Base-by-base conservation (phyloP, 2,113 vertebrate genomes). In the Catagonus wagneri region DNA sequence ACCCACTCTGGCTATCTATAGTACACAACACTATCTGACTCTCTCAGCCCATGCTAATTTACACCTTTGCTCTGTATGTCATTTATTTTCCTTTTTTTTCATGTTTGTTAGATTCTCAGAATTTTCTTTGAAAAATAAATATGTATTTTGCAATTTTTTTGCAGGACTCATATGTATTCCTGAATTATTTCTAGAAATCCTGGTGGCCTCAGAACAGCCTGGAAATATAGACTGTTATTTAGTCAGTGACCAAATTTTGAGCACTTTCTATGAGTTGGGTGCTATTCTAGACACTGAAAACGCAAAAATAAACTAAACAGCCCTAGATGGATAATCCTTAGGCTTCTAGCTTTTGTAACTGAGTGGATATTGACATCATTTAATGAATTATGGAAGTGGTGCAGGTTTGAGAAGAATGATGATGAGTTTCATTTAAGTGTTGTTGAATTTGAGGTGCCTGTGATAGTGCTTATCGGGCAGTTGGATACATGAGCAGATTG, bases 71-170 rank as follows among this genome's bases (percentile, higher is more conserved):
- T 90, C 13, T 75, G 36, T 74, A 15, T 39, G 83, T 50, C 1
- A 8, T 23, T 63, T 92, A 22, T 50, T 91, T 80, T 88, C 36
- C n/a, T 34, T 68, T 89, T 91, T 14, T 88, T 65, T 88, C 3
- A 27, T 52, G 11, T 66, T 87, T 78, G 3, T 89, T 89, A 66
- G 34, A 36, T 34, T 83, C 34, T 92, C 23, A 66, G 17, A 76
- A 78, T 36, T 80, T 85, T 65, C 44, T 92, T 75, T 54, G 79
- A 85, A 94, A 91, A 96, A 50, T 74, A 78, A 78, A 4, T 34
- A 32, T 29, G 1, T 78, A 36, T 72, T 94, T 85, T 94, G 39
- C 86, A 72, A 0, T 94, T 90, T 90, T 90, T 90, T 92, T 94
- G 8, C 8, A 63, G 6, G 87, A 15, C 61, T 16, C 52, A 83